phyloP scores from a whole-genome alignment of 2,113 vertebrate genomes.

The Melanerpes aurifrons region DNA sequence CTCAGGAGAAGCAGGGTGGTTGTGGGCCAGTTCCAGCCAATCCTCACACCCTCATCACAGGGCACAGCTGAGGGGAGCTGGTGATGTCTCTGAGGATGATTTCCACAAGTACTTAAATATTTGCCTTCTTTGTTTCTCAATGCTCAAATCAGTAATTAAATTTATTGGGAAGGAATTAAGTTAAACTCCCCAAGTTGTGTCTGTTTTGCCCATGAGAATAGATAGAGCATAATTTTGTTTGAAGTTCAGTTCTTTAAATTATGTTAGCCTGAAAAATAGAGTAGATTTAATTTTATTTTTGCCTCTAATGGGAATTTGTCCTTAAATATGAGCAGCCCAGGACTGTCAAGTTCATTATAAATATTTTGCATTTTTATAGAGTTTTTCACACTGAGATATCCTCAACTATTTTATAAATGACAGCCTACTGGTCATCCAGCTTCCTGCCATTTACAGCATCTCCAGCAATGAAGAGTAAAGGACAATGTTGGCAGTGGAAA shows the following conservation, averaged over 20 bases:
- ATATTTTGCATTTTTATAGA: background rate
- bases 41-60: background rate
- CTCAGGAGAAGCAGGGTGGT: rapidly evolving
- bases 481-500: background rate
- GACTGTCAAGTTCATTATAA: background rate
- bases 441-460: background rate
- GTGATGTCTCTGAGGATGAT: background rate
- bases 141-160: background rate
- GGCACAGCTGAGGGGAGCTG: background rate
- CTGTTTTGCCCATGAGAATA: background rate
- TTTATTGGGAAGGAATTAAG: background rate
- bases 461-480: background rate
- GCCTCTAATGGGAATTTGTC: background rate
- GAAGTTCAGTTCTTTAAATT: slow-evolving; percentile 12
- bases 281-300: background rate
- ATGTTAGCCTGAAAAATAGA: background rate
- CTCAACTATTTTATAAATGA: background rate
- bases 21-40: background rate
- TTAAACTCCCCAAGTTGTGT: background rate
- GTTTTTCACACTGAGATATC: background rate
- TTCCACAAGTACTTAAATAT: background rate
- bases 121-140: background rate
- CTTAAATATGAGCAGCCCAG: background rate
- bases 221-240: background rate
- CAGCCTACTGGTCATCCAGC: background rate